Conservation (phyloP, 2,888 invertebrate species). For the Rhabditophanes sp. region DNA sequence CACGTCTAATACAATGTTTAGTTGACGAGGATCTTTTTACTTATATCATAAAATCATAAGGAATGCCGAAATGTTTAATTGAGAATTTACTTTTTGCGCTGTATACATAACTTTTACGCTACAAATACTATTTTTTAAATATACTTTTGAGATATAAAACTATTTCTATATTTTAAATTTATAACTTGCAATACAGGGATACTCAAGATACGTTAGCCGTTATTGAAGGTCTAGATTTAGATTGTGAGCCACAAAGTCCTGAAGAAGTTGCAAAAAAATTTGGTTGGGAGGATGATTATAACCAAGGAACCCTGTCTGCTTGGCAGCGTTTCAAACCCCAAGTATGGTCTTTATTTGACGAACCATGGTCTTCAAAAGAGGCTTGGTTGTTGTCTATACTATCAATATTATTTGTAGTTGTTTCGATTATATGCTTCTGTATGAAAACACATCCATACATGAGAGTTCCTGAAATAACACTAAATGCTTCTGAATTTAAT, state of each 20-base stretch:
- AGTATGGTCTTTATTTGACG: conserved; percentile 96
- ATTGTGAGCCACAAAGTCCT: conserved; percentile 60
- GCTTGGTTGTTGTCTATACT: conserved; percentile 86
- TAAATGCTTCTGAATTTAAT: too few relatives aligned
- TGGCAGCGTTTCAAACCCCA: conserved; percentile 94
- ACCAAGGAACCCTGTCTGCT: conserved; percentile 54
- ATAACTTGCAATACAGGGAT: conserved; percentile 58
- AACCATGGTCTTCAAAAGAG: conserved; percentile 90
- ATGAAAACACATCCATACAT: conserved; percentile 91
- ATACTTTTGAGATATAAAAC: conserved; percentile 2
- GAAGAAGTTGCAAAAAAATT: conserved; percentile 54
- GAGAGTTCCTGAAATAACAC: conserved; percentile 54
- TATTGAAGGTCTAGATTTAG: conserved; percentile 85
- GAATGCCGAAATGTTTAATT: too few relatives aligned
- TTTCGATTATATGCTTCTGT: conserved; percentile 85
- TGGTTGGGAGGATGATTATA: conserved; percentile 86
- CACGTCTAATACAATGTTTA: too few relatives aligned
- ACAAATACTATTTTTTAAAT: background rate
- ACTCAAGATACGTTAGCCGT: conserved; percentile 97
- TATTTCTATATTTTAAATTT: conserved; percentile 3
- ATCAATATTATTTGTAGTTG: conserved; percentile 86
- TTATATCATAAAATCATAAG: too few relatives aligned
- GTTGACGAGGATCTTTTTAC: too few relatives aligned
- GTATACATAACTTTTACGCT: too few relatives aligned
- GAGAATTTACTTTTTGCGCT: too few relatives aligned